Conservation (phyloP, 2,797 vertebrate species). For the Myotis planiceps region DNA sequence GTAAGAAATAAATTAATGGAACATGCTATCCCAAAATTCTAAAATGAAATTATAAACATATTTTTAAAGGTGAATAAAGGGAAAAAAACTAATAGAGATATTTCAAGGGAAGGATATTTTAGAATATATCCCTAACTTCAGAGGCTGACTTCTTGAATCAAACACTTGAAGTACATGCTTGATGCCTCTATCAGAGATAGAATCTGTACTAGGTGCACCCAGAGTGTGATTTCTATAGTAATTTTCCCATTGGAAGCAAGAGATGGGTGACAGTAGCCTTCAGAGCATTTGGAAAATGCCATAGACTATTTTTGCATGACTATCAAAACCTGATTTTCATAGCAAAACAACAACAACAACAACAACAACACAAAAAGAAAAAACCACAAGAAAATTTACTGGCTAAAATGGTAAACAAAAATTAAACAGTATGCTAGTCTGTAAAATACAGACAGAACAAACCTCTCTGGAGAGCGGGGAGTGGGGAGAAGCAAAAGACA, state of each 20-base stretch:
- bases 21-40: background rate
- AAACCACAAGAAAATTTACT: background rate
- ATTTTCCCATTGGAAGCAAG: background rate
- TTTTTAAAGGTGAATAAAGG: conserved; percentile 18
- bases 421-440: background rate
- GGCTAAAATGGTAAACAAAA: conserved; percentile 19
- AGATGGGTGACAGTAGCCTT: background rate
- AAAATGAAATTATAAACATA: background rate
- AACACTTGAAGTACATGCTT: background rate
- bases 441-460: background rate
- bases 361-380: no score
- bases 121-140: background rate
- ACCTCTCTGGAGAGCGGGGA: background rate
- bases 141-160: background rate
- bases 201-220: background rate
- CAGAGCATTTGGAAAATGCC: background rate
- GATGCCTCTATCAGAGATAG: background rate
- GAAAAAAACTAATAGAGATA: background rate
- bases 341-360: background rate
- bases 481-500: background rate
- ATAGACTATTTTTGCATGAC: background rate
- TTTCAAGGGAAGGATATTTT: background rate
- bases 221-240: background rate
- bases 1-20: background rate
- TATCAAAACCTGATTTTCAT: background rate